Base-by-base conservation (phyloP, 2,888 invertebrate species). In the Polia nebulosa region DNA sequence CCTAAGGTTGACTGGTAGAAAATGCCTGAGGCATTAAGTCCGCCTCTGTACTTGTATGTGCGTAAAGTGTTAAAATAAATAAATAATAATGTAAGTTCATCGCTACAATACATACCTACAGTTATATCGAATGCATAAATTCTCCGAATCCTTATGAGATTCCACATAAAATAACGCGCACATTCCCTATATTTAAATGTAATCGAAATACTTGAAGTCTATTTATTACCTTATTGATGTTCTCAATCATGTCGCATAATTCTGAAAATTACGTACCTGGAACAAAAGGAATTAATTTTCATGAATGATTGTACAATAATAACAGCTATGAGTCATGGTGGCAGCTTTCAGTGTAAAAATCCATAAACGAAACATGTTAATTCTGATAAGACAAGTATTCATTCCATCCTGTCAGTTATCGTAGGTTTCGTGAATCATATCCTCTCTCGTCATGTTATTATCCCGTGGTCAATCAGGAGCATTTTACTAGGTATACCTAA, bases 211-310 rank as follows among this genome's bases (percentile, higher is more conserved):
- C 68, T 53, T 62, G 15, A 64, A 55, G 17, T 36, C 36, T 27
- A 34, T 65, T 60, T 69, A 73, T 70, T 77, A 78, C 77, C 77
- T 70, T 36, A 62, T 39, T 20, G 55, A 44, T 34, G 71, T 47
- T 47, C 13, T 64, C 61, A 47, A 70, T 66, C 66, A 68, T 68
- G 44, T 51, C 45, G 44, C 49, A 45, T 59, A 66, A 52, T 56
- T 63, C 49, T 71, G n/a, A 47, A 17, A 59, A 65, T 74, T 65
- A 79, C 79, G 29, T 79, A 78, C 77, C 79, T 78, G 79, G 49
- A 78, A 78, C 79, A 79, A 78, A 75, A 63, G 17, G 74, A 58
- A 70, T 22, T 20, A 53, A 44, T 49, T 63, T 67, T 25, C 2
- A 59, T 67, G 3, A 57, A 57, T 62, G 13, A 29, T 20, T 22